Conservation (phyloP, 2,113 vertebrate species). For the Gambusia holbrooki region DNA sequence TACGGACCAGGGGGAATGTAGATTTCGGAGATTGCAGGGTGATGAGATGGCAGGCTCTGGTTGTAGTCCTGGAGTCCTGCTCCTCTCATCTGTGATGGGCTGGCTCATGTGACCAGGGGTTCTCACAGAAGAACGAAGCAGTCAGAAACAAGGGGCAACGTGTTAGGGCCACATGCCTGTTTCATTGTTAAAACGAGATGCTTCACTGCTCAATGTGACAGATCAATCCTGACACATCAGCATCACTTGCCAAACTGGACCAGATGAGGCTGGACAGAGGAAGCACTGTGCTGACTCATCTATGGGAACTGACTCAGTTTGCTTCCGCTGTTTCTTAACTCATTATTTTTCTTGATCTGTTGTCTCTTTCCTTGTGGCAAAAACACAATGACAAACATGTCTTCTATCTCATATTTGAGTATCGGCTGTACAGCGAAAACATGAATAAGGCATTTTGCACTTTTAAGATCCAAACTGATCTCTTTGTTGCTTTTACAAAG, state of each 20-base stretch:
- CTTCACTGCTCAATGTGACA: slow-evolving; percentile 68
- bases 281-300: slow-evolving; percentile 46
- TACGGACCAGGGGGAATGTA: slow-evolving; percentile 12
- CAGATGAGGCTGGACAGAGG: slow-evolving; percentile 48
- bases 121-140: slow-evolving; percentile 65
- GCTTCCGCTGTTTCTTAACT: slow-evolving; percentile 35
- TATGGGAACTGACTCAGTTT: slow-evolving; percentile 53
- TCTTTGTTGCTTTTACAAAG: not conserved
- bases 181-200: slow-evolving; percentile 67
- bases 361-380: slow-evolving; percentile 37
- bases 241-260: slow-evolving; percentile 50
- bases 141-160: slow-evolving; percentile 67
- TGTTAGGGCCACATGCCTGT: slow-evolving; percentile 69
- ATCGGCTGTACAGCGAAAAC: not conserved
- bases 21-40: slow-evolving; percentile 30
- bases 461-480: not conserved
- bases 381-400: slow-evolving; percentile 5
- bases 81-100: slow-evolving; percentile 35
- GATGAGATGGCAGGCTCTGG: not conserved
- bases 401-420: not conserved
- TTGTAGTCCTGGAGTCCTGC: not conserved
- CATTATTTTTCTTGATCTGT: slow-evolving; percentile 30
- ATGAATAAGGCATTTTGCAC: not conserved
- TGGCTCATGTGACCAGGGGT: slow-evolving; percentile 69
- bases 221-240: slow-evolving; percentile 73